Conservation (phyloP, 2,113 vertebrate species). For the Malaclemys terrapin region DNA sequence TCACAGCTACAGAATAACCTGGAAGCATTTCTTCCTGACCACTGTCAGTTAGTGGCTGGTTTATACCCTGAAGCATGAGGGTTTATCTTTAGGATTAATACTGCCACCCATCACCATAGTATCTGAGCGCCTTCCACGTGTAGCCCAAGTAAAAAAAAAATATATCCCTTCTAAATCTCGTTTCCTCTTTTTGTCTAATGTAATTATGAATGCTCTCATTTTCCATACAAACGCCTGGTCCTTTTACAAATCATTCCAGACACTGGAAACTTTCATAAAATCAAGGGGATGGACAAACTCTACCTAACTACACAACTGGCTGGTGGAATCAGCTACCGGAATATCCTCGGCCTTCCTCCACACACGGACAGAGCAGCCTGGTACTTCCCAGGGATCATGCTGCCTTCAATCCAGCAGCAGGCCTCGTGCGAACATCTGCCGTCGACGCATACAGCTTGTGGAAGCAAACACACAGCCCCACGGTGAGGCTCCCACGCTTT, state of each 20-base stretch:
- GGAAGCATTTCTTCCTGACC: not conserved
- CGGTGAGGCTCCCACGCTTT: not conserved
- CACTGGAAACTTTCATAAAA: not conserved
- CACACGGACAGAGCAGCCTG: not conserved
- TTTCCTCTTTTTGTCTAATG: not conserved
- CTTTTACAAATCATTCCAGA: not conserved
- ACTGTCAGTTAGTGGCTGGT: not conserved
- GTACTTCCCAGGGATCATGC: not conserved
- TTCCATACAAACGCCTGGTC: not conserved
- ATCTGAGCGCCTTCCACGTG: not conserved
- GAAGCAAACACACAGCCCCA: not conserved
- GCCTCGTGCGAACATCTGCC: not conserved
- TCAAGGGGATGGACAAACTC: not conserved
- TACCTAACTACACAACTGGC: not conserved
- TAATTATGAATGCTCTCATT: not conserved
- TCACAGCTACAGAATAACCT: not conserved
- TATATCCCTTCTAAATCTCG: not conserved
- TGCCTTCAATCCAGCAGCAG: not conserved
- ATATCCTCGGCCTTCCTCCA: not conserved
- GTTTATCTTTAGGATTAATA: not conserved
- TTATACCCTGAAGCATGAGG: not conserved
- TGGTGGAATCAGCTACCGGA: not conserved
- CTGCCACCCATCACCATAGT: not conserved
- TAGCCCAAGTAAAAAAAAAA: not conserved
- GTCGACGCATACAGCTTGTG: not conserved